Base-by-base conservation (phyloP, 2,888 invertebrate species). In the Caenorhabditis sp. region DNA sequence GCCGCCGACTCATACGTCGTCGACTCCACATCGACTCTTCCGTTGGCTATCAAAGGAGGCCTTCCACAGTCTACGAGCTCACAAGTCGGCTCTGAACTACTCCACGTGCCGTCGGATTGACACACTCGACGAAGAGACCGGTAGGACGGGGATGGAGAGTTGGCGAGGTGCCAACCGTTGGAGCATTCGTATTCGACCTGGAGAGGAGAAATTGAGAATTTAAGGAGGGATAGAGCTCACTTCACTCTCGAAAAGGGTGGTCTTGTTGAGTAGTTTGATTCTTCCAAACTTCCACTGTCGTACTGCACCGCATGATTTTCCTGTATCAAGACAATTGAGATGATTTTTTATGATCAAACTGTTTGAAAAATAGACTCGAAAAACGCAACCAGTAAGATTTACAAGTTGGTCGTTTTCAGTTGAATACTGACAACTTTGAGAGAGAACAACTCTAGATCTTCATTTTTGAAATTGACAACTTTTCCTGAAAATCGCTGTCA, bases 101-200 rank as follows among this genome's bases (percentile, higher is more conserved):
- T 82, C 90, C 90, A 90, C 2, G 68, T 54, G 3, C 88, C 89
- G 51, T 90, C 87, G 0, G 85, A 68, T n/a, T 76, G 83, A 56
- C 90, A 90, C 26, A 59, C 28, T 26, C 90, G 85, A 49, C 85
- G 74, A 8, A 80, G 47, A 0, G 85, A 82, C 26, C 82, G 82
- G 26, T 75, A 70, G 14, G 81, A 75, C 14, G 75, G 73, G 6
- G 79, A 83, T 8, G 79, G 72, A 0, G 79, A 79, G 49, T 74
- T 83, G 68, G 79, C 49, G 8, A 83, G 83, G 28, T 79, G 79
- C 79, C 79, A 88, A 10, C 90, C 90, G 4, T 84, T 75, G 2
- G 82, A 69, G 68, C 90, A 90, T 49, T 85, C 82, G 82, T 86
- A 89, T 59, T 90, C 89, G 2, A 85, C 79, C 87, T 87, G 31